Base-by-base conservation (phyloP, 2,888 invertebrate genomes). In the Stenodera caucasica region DNA sequence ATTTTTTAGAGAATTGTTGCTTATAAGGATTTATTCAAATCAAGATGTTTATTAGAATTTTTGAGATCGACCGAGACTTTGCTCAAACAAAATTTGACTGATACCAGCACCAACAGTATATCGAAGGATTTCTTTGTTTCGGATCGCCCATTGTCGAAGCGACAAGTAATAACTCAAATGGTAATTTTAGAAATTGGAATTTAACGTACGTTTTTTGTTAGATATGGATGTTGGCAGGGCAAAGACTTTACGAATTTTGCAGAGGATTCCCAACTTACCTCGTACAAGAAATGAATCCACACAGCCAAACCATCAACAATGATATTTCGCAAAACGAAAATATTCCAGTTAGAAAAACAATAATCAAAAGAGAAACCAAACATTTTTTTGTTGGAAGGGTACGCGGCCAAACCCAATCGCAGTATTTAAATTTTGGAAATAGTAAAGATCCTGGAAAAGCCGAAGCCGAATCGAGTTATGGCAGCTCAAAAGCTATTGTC, bases 321-420 rank as follows among this genome's bases (percentile, higher is more conserved):
- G 71, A 76, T 63, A 74, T 78, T 59, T 63, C 80, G 15, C 74
- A 76, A 2, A 53, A 69, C 1, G 77, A 79, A 1, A 21, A 18
- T 18, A 1, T 45, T 11, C 45, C 45, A 18, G 11, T 3, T 1
- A 45, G 3, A 18, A 45, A 3, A 45, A 45, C 18, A 18, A 57
- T 57, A 23, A 58, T 18, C 60, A 73, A 69, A 69, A 67, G 79
- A 26, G 68, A 75, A n/a, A 72, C 75, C 11, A 69, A 71, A 54
- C 72, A 75, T 55, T 76, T 72, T 58, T 77, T 76, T 55, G 69
- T 69, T 35, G 78, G 83, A 49, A 84, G 86, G 21, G 81, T 84
- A 70, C 81, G 90, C 53, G 92, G 92, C 2, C 93, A 93, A 78
- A 92, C 92, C 0, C 93, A 93, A 77, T 91, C 92, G 2, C 93